Base-by-base conservation (phyloP, 1,140 invertebrate species). In the Eriocheir sinensis region DNA sequence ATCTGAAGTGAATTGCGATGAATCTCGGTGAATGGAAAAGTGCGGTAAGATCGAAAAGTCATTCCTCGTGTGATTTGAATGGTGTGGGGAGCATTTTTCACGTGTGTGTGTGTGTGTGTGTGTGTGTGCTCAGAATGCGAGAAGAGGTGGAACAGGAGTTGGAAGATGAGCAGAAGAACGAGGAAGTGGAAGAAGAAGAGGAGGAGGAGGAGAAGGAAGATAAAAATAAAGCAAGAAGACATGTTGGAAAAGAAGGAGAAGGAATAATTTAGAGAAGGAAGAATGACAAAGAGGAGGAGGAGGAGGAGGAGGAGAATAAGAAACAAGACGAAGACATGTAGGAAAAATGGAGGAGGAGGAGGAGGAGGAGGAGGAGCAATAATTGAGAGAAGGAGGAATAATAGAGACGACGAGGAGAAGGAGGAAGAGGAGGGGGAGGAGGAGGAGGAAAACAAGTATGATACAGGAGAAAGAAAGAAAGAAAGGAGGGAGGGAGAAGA, bases 21-120 rank as follows among this genome's bases (percentile, higher is more conserved):
- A 72, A 72, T 72, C 4, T 21, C n/a, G 60, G 60, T n/a, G 60
- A 72, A 72, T 72, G 21, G n/a, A 72, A n/a, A n/a, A n/a, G n/a
- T 72, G n/a, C 6, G n/a, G n/a, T 21, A 6, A 72, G 27, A 21
- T 21, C 21, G 21, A 72, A 72, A 72, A 72, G 60, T 72, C 27
- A n/a, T 72, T 72, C n/a, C 21, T 72, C 17, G 60, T 12, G 6
- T 27, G 27, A 72, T 72, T 72, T 72, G 60, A n/a, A n/a, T 72
- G 60, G 60, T 72, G 60, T 72, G 60, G 27, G 60, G n/a, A n/a
- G n/a, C n/a, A n/a, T n/a, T n/a, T n/a, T n/a, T n/a, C n/a, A n/a
- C n/a, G 60, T 72, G 60, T 72, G 60, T 72, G 60, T 72, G 60
- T 86, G 83, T 86, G 40, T 86, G 83, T 86, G 40, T 86, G 83